Base-by-base conservation (phyloP, 1,140 invertebrate species). In the Meloidogyne floridensis region DNA sequence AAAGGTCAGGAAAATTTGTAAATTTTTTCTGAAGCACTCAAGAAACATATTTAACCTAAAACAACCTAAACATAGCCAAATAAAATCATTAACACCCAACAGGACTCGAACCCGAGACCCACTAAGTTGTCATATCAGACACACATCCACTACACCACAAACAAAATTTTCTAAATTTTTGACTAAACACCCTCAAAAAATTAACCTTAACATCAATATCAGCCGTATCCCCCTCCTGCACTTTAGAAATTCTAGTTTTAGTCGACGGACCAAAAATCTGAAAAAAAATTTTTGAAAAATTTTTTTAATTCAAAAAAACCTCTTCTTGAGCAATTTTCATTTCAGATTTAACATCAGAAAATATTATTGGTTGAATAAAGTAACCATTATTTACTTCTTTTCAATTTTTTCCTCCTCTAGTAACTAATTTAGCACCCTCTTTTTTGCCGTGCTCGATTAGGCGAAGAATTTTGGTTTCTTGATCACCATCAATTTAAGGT, bases 361-460 rank as follows among this genome's bases (percentile, higher is more conserved):
- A 99, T 1, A 99, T 95, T 0, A 97, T 99, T 20, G 97, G 97
- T 88, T 96, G 91, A 15, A 99, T 92, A 90, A 94, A 99, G 90
- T 94, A 98, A 0, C 97, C 97, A 65, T 18, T 65, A n/a, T 65
- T 15, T 81, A 93, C 93, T 53, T 92, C 91, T 0, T 94, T 94
- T 32, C 32, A 0, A 51, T 69, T 76, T 69, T 82, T 74, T 13
- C 32, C 56, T 10, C 88, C 89, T 3, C 97, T 97, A 71, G 93
- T 91, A 13, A 95, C 92, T 69, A 98, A 90, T 87, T 93, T 94
- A 59, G 97, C 97, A 32, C 97, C 97, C 91, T 98, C 98, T 98
- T 93, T 91, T 87, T 94, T 94, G 3, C 95, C 95, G 77, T 92
- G 93, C 71, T 94, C 92, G 81, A 96, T 94, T 75, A 94, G 92